A percentile compares a stretch with the other conserved stretches of the same genome.
These are phyloP conservation scores for Herpetotheres cachinnans DNA, from an alignment of 2,113 vertebrate species.

Conservation along the genomic window DNA sequence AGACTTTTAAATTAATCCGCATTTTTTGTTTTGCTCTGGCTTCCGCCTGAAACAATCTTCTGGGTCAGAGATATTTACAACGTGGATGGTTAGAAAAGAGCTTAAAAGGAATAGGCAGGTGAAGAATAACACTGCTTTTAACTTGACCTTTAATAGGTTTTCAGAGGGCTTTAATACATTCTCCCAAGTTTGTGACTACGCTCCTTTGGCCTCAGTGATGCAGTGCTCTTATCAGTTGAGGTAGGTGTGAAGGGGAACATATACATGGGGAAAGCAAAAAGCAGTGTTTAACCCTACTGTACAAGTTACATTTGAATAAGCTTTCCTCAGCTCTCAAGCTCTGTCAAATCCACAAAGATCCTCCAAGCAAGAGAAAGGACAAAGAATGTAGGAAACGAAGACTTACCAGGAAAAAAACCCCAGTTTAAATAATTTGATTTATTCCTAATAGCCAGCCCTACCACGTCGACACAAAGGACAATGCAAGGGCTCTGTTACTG, in stretches of 20 bases:
- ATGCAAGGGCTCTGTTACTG: neutral
- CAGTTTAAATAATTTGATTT: neutral
- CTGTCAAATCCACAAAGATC: neutral
- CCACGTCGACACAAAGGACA: neutral
- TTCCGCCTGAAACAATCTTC: neutral
- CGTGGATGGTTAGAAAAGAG: neutral
- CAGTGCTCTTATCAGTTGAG: neutral
- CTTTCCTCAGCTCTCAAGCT: neutral
- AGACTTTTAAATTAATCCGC: slow-evolving; percentile 17
- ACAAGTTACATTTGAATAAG: neutral
- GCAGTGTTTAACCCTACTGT: neutral
- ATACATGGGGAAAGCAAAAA: neutral
- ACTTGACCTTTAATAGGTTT: slow-evolving; percentile 27
- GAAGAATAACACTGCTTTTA: slow-evolving; percentile 17
- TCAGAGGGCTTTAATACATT: neutral
- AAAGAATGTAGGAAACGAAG: neutral
- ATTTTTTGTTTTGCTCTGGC: slow-evolving; percentile 8
- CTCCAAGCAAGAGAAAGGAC: neutral
- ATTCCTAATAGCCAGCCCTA: neutral
- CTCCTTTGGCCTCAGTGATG: neutral
- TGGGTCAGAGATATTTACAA: slow-evolving; percentile 34
- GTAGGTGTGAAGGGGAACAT: neutral
- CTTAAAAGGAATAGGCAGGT: neutral
- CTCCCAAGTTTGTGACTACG: neutral
- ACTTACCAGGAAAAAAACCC: neutral